These are phyloP conservation scores for Anastrepha ludens DNA, from an alignment of 1,140 invertebrate genomes.

Conservation along the genomic window DNA sequence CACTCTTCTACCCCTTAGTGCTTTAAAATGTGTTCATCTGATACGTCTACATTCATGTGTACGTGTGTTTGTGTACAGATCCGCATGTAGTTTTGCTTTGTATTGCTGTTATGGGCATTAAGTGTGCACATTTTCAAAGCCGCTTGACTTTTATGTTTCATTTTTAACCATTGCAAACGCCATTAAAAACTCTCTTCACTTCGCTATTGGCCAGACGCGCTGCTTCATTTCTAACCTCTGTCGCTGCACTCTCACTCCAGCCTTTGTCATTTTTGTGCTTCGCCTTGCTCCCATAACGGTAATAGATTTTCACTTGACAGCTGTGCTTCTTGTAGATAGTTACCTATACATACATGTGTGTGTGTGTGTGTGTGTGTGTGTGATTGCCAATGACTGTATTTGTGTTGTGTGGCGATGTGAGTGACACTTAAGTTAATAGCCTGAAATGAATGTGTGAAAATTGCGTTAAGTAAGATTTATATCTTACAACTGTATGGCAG, in stretches of 20 bases:
- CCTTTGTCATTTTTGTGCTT: background rate
- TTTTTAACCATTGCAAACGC: background rate
- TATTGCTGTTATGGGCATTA: background rate
- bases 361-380: background rate
- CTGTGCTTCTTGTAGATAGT: background rate
- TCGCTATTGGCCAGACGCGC: background rate
- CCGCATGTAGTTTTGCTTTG: background rate
- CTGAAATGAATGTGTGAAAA: constrained; percentile 48
- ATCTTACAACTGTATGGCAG: background rate
- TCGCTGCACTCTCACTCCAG: background rate
- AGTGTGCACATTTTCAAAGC: background rate
- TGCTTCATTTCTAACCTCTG: background rate
- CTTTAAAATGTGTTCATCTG: background rate
- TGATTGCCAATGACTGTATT: background rate
- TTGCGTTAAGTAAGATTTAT: constrained; percentile 46
- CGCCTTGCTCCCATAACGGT: background rate
- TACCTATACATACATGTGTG: background rate
- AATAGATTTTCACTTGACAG: constrained; percentile 22
- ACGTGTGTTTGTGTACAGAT: background rate
- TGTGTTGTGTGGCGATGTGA: too few relatives aligned
- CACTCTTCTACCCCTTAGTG: background rate
- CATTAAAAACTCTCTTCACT: constrained; percentile 25
- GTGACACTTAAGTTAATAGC: constrained; percentile 46
- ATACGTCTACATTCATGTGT: background rate
- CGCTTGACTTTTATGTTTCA: constrained; percentile 18